Conservation (phyloP, 2,888 invertebrate species). For the Cephonodes hylas region DNA sequence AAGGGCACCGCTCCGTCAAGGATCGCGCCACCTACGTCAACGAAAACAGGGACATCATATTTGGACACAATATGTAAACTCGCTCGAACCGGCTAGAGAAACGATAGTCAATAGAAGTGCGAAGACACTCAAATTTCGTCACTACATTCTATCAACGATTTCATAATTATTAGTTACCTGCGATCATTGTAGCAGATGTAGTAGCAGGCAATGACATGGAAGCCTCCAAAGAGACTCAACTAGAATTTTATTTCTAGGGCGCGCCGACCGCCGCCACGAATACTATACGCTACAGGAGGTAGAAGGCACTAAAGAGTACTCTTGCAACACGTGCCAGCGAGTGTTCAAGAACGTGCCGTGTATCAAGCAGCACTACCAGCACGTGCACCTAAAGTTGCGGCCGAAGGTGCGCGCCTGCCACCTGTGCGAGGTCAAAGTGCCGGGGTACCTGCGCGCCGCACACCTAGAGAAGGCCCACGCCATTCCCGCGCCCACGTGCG, state of each 20-base stretch:
- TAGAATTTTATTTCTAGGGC: conserved; percentile 26
- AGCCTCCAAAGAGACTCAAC: neutral
- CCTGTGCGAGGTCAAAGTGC: conserved; percentile 31
- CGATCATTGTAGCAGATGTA: neutral
- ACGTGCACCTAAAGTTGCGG: conserved; percentile 37
- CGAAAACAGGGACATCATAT: too few species aligned
- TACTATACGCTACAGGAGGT: conserved; percentile 27
- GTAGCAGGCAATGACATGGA: neutral
- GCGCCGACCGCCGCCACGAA: conserved; percentile 15
- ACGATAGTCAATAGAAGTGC: too few species aligned
- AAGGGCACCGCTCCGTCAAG: too few species aligned
- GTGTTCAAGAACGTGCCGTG: conserved; percentile 26
- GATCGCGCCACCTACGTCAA: too few species aligned
- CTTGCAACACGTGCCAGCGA: conserved; percentile 32
- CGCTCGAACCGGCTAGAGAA: too few species aligned
- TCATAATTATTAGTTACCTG: too few species aligned
- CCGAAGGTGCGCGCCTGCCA: conserved; percentile 35
- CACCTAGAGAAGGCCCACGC: conserved; percentile 49
- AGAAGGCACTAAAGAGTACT: conserved; percentile 26
- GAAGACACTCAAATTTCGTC: too few species aligned
- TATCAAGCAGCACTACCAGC: conserved; percentile 38
- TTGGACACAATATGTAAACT: too few species aligned
- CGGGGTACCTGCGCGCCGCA: conserved; percentile 27
- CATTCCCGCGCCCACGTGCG: conserved; percentile 42
- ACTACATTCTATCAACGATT: conserved; percentile 14